Evolutionary conservation across 2,888 invertebrate genomes (phyloP).

Genomic region (Clepsis dumicolana): DNA sequence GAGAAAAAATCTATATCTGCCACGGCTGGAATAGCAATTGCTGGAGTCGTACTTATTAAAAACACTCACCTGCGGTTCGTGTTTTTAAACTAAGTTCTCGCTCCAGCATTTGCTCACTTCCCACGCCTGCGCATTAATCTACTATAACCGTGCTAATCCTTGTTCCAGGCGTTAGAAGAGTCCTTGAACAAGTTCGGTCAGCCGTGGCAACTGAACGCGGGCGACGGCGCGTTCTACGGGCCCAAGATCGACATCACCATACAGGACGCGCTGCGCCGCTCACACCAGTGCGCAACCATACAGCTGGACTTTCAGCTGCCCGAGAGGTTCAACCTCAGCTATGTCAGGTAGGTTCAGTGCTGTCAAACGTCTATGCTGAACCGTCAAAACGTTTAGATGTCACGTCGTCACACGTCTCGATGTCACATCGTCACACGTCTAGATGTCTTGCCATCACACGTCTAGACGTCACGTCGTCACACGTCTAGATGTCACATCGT

Average conservation of each 20-base stretch:
- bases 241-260: constrained; percentile 99
- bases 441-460: not conserved
- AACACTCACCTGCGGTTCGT: no score
- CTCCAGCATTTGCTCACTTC: no score
- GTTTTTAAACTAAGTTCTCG: no score
- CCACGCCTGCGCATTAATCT: no score
- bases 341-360: constrained; percentile 84
- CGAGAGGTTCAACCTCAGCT: constrained; percentile 94
- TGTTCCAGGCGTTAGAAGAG: constrained; percentile 91
- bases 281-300: constrained; percentile 98
- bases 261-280: constrained; percentile 94
- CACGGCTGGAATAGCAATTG: no score
- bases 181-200: constrained; percentile 94
- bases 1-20: no score
- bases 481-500: not conserved
- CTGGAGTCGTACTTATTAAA: no score
- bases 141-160: no score
- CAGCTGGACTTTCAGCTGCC: constrained; percentile 99
- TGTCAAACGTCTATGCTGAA: not conserved
- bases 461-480: not conserved
- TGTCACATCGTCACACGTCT: not conserved
- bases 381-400: not conserved
- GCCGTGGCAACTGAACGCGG: constrained; percentile 96
- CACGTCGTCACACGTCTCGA: not conserved
- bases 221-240: constrained; percentile 99